Percentiles rank a stretch among this genome's conserved stretches.
Evolutionary conservation across 2,797 vertebrate genomes (phyloP).

Genomic region (Melanotaenia pygmaea): DNA sequence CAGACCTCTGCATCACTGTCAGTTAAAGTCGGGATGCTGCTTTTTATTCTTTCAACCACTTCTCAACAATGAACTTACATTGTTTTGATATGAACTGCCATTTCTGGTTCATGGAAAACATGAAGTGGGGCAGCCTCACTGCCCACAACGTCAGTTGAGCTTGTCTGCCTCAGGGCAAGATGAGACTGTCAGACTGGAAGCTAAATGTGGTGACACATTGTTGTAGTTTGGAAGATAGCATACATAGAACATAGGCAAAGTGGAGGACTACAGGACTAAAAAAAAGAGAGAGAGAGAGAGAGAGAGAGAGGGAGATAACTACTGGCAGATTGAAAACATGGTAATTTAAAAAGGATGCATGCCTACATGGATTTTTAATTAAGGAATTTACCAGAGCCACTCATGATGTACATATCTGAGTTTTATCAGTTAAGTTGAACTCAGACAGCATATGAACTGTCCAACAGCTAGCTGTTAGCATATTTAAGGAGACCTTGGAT

Average conservation of each 20-base stretch:
- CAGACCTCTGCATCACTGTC: background rate
- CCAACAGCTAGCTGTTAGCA: too few species aligned
- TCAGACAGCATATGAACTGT: too few species aligned
- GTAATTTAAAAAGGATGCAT: slow-evolving; percentile 18
- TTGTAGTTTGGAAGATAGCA: slow-evolving; percentile 59
- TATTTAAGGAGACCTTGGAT: background rate
- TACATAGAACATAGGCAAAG: slow-evolving; percentile 64
- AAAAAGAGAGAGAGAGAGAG: background rate
- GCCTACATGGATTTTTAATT: slow-evolving; percentile 28
- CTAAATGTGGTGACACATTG: slow-evolving; percentile 65
- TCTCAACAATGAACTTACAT: slow-evolving; percentile 22
- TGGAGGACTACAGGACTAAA: slow-evolving; percentile 36
- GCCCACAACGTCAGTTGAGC: slow-evolving; percentile 60
- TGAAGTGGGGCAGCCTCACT: slow-evolving; percentile 62
- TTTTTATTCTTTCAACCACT: slow-evolving; percentile 20
- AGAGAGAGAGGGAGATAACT: background rate
- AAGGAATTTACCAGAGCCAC: background rate
- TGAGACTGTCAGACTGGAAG: slow-evolving; percentile 70
- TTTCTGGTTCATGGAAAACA: slow-evolving; percentile 46
- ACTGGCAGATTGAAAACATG: slow-evolving; percentile 41
- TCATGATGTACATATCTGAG: background rate
- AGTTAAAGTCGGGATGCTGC: slow-evolving; percentile 3
- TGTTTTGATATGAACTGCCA: slow-evolving; percentile 52
- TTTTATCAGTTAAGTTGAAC: background rate
- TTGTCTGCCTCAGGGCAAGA: slow-evolving; percentile 57